Evolutionary conservation across 2,888 invertebrate species (phyloP).

Genomic region (Hedya salicella): DNA sequence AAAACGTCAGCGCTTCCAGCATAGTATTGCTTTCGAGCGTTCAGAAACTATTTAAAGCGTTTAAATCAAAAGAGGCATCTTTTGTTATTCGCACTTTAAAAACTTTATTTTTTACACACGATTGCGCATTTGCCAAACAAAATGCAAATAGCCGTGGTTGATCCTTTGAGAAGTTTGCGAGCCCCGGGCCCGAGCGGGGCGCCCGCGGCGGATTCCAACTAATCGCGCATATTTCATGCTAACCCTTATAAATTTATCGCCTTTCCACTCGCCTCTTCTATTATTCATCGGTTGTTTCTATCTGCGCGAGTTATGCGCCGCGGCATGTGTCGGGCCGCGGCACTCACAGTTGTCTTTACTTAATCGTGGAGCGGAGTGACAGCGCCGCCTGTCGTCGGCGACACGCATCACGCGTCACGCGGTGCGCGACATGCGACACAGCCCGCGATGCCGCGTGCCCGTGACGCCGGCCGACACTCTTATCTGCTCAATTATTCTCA

Average conservation of each 20-base stretch:
- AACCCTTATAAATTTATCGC: constrained; percentile 35
- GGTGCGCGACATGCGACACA: neutral
- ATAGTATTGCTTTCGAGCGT: too few relatives aligned
- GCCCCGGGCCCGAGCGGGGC: neutral
- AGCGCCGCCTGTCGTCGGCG: neutral
- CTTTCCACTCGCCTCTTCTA: constrained; percentile 26
- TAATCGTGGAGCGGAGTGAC: neutral
- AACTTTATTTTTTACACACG: neutral
- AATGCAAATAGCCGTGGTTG: constrained; percentile 19
- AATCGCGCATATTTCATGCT: constrained; percentile 40
- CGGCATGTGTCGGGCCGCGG: neutral
- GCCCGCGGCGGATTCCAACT: constrained; percentile 25
- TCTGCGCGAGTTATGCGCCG: neutral
- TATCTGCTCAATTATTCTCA: constrained; percentile 23
- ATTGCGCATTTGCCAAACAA: neutral
- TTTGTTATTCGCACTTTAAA: neutral
- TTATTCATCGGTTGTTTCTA: constrained; percentile 34
- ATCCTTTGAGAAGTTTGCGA: constrained; percentile 4
- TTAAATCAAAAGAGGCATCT: too few relatives aligned
- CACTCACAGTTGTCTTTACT: neutral
- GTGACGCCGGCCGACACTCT: neutral
- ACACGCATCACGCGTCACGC: neutral
- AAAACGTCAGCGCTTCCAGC: too few relatives aligned
- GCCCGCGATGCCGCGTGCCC: neutral
- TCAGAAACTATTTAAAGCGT: too few relatives aligned